Evolutionary conservation across 1,140 invertebrate species (phyloP).

Genomic region (Drosophila sp.): DNA sequence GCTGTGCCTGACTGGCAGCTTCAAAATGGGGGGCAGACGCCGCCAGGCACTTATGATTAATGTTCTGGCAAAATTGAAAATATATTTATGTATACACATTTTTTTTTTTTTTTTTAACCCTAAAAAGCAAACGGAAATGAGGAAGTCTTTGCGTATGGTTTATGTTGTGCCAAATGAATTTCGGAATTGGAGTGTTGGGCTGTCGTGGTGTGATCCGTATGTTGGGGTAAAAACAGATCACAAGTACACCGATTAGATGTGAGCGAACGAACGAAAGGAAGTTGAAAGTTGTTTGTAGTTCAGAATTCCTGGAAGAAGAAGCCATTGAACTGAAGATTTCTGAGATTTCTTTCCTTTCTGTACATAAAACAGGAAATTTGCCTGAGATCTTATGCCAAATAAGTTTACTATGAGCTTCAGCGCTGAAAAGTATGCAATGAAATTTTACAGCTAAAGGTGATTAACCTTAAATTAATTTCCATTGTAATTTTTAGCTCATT

Average conservation of each 20-base stretch:
- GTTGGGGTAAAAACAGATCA: constrained; percentile 39
- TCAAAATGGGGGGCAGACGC: constrained; percentile 46
- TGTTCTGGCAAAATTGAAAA: constrained; percentile 78
- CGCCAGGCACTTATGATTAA: constrained; percentile 72
- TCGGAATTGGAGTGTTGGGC: constrained; percentile 46
- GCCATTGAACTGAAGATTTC: not conserved
- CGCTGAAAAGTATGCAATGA: constrained; percentile 54
- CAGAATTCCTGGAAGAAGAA: constrained; percentile 36
- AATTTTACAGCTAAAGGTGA: not conserved
- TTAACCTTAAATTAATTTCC: not conserved
- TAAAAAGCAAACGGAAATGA: constrained; percentile 61
- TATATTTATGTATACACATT: constrained; percentile 53
- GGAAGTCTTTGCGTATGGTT: constrained; percentile 72
- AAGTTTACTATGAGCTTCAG: not conserved
- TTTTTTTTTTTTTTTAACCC: constrained; percentile 4
- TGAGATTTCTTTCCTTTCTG: not conserved
- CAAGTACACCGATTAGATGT: constrained; percentile 56
- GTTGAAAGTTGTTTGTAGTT: constrained; percentile 24
- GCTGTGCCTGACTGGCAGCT: constrained; percentile 50
- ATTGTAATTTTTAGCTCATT: constrained; percentile 30
- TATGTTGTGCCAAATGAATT: constrained; percentile 74
- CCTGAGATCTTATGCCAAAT: not conserved
- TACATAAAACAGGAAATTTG: not conserved
- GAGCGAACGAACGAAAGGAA: constrained; percentile 19
- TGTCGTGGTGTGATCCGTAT: constrained; percentile 30